Base-by-base conservation (phyloP, 2,113 vertebrate genomes). In the Xenotilapia flavipinnis region DNA sequence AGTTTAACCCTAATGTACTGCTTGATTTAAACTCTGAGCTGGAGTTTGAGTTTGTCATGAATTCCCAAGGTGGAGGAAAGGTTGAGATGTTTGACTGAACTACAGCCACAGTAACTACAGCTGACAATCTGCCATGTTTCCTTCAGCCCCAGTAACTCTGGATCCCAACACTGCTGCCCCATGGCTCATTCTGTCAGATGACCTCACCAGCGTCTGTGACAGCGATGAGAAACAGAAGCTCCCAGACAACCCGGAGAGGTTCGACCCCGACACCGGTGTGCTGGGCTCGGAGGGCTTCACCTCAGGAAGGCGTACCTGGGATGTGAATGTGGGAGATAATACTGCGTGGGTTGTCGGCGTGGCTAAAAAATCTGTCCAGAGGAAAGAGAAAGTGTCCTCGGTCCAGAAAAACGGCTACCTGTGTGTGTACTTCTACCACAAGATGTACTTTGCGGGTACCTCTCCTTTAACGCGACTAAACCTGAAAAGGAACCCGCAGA, bases 91-190 rank as follows among this genome's bases (percentile, higher is more conserved):
- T 79, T 42, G 56, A 56, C 40, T 70, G 81, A 84, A 36, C 40
- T 47, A 7, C 56, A 75, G 83, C 49, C 54, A 55, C 7, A 42
- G 23, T 77, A 28, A 36, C 47, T 14, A 5, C n/a, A 11, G 33
- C 81, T 87, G 73, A 90, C 55, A 73, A 1, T 87, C 70, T 93
- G 65, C 49, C 28, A 49, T 86, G 80, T 92, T 84, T 62, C 14
- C 53, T 45, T 49, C 91, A 96, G 96, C 82, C 5, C 93, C 95
- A 2, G 94, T 96, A 79, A 95, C 89, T 33, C 93, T 96, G 73
- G 92, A 96, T 79, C 95, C 96, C 51, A 96, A 96, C 94, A 95
- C 93, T 0, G 96, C 96, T 1, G 93, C 95, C 73, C 95, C 95
- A 1, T 96, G 96, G 95, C 95, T 96, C 53, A 3, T 92, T 33